Percentiles rank a stretch among this genome's conserved stretches.
Evolutionary conservation across 1,140 invertebrate species (phyloP).

Genomic region (Saccostrea echinata): DNA sequence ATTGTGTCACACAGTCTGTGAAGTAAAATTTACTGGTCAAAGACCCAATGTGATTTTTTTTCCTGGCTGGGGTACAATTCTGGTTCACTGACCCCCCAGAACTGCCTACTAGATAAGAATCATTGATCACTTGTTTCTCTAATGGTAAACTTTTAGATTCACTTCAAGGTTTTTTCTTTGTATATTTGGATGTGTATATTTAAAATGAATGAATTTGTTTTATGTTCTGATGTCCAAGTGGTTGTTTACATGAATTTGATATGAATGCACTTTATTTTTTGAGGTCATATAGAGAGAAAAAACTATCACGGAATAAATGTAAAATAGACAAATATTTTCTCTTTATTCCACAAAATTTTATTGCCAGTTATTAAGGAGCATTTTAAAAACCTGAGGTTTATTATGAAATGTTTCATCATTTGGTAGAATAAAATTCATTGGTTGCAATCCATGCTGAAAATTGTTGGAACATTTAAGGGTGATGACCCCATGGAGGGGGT

Average conservation of each 20-base stretch:
- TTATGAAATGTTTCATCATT: no score
- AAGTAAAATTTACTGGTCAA: neutral
- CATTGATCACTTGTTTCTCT: neutral
- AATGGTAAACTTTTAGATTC: neutral
- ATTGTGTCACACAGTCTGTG: neutral
- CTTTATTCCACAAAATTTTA: neutral
- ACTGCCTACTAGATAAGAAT: neutral
- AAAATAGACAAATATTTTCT: neutral
- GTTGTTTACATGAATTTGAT: slow-evolving; percentile 8
- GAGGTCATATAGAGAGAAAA: neutral
- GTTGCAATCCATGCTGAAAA: no score
- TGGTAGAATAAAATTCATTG: no score
- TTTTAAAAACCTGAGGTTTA: neutral
- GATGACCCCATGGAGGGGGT: no score
- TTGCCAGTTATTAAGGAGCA: neutral
- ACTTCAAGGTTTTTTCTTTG: slow-evolving; percentile 12
- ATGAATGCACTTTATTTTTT: neutral
- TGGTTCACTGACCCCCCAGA: neutral
- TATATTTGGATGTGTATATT: neutral
- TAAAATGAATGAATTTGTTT: neutral
- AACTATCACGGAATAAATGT: neutral
- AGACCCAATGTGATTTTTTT: neutral
- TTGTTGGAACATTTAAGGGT: no score
- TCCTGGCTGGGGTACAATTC: neutral
- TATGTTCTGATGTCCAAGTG: neutral